Evolutionary conservation across 2,797 vertebrate species (phyloP).

Genomic region (Sebastes trivittatus): DNA sequence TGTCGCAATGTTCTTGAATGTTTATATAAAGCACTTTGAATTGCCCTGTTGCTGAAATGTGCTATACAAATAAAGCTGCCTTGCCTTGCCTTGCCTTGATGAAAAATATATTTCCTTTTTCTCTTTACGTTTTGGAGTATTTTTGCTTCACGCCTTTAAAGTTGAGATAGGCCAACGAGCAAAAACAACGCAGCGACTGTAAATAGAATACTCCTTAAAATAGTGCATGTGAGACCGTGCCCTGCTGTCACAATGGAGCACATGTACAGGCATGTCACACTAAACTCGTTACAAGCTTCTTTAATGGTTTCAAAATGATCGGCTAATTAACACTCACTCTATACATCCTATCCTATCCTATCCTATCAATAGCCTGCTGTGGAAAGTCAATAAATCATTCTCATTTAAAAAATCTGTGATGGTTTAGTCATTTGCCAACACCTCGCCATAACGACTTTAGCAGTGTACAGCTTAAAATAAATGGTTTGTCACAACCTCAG

Average conservation of each 20-base stretch:
- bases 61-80: no score
- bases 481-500: conserved; percentile 15
- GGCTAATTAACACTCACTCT: conserved; percentile 63
- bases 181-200: not conserved
- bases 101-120: not conserved
- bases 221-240: not conserved
- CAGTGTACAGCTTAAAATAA: conserved; percentile 50
- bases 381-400: conserved; percentile 42
- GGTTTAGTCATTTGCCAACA: conserved; percentile 44
- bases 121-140: not conserved
- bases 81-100: no score
- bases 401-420: conserved; percentile 55
- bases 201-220: not conserved
- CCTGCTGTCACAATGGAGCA: not conserved
- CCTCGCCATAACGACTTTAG: conserved; percentile 38
- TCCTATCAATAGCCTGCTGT: conserved; percentile 27
- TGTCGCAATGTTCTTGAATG: no score
- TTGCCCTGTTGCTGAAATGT: no score
- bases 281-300: conserved; percentile 22
- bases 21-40: no score
- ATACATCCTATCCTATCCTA: conserved; percentile 47
- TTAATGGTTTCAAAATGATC: conserved; percentile 34
- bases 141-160: not conserved
- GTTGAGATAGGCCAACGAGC: not conserved
- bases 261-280: conserved; percentile 27